phyloP scores from a whole-genome alignment of 2,113 vertebrate genomes.

The Ascaphus truei region DNA sequence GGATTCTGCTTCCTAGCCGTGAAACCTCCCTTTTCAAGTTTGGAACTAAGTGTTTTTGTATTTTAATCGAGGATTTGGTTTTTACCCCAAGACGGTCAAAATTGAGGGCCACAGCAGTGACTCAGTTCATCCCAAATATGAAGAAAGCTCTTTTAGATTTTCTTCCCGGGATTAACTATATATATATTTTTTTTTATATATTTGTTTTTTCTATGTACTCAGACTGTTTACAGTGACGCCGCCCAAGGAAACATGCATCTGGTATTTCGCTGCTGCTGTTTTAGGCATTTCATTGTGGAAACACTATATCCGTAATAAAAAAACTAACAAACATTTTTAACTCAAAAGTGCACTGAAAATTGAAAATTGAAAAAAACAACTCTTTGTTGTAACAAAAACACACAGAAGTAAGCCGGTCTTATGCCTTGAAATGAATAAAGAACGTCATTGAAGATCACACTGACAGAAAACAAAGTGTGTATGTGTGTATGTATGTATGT shows the following conservation, averaged over 20 bases:
- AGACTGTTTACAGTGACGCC: background rate
- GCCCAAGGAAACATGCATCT: background rate
- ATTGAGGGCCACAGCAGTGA: background rate
- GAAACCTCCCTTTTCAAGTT: background rate
- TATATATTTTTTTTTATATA: too few species aligned
- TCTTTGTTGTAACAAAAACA: background rate
- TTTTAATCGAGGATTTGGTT: background rate
- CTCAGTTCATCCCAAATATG: background rate
- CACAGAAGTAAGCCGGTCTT: background rate
- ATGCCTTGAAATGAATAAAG: too few species aligned
- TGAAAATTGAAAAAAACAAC: background rate
- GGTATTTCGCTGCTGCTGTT: background rate
- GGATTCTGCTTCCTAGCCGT: background rate
- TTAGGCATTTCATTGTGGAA: background rate
- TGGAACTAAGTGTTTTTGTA: background rate
- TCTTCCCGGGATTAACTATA: too few species aligned
- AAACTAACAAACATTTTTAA: background rate
- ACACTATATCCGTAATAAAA: background rate
- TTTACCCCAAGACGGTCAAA: background rate
- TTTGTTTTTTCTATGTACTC: constrained; percentile 9
- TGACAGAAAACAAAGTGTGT: too few species aligned
- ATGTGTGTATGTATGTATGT: too few species aligned
- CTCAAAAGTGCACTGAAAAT: background rate
- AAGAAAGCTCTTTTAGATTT: background rate
- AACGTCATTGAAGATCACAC: too few species aligned